Evolutionary conservation across 2,888 invertebrate genomes (phyloP).

Genomic region (Antheraea assamensis): DNA sequence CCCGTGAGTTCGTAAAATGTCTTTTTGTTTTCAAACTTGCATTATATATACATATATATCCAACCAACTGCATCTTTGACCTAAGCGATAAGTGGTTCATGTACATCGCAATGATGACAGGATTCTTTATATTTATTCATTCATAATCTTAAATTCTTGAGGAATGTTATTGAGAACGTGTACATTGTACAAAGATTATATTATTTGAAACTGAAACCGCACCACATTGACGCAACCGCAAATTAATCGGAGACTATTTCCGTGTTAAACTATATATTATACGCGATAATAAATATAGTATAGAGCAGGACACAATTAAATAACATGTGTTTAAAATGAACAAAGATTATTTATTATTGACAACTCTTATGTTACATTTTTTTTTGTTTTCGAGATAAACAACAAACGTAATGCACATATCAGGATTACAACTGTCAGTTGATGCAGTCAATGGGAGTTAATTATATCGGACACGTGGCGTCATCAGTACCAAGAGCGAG

Average conservation of each 20-base stretch:
- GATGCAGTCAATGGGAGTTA: constrained; percentile 64
- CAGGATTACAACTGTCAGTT: constrained; percentile 47
- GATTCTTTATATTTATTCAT: constrained; percentile 5
- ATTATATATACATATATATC: constrained; percentile 33
- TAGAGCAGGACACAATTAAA: background rate
- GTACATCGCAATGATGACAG: background rate
- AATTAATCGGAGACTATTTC: constrained; percentile 52
- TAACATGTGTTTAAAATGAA: background rate
- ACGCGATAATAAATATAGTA: background rate
- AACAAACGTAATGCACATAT: constrained; percentile 31
- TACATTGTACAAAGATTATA: constrained; percentile 32
- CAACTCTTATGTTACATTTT: constrained; percentile 27
- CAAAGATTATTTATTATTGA: background rate
- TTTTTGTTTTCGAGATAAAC: constrained; percentile 48
- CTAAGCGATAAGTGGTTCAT: constrained; percentile 26
- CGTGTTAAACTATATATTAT: constrained; percentile 41
- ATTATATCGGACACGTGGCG: constrained; percentile 62
- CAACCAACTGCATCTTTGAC: constrained; percentile 44
- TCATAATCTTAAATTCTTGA: constrained; percentile 21
- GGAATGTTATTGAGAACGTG: constrained; percentile 27
- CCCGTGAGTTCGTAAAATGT: constrained; percentile 56
- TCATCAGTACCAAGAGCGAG: constrained; percentile 41
- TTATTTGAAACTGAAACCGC: constrained; percentile 40
- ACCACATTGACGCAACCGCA: constrained; percentile 47
- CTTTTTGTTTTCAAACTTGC: constrained; percentile 49